phyloP scores from a whole-genome alignment of 2,797 vertebrate genomes.

The Parauchenoglanis punctatus region DNA sequence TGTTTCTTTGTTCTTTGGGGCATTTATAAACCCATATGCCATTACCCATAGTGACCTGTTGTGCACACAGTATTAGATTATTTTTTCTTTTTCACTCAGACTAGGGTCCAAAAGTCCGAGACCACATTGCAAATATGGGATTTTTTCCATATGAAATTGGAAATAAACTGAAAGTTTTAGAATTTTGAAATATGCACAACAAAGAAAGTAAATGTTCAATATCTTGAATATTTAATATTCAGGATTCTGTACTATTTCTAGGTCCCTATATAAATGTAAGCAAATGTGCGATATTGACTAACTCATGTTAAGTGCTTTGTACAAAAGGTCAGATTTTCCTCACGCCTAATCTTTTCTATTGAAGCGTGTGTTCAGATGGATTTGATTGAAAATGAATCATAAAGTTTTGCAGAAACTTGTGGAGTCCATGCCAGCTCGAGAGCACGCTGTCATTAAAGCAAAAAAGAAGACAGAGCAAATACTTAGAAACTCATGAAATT shows the following conservation, averaged over 20 bases:
- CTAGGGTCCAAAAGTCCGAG: neutral
- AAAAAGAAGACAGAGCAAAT: neutral
- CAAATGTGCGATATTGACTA: too few species aligned
- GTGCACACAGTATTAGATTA: neutral
- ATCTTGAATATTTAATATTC: too few species aligned
- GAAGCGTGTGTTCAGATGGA: neutral
- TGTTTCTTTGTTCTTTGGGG: neutral
- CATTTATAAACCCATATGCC: neutral
- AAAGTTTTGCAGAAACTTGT: neutral
- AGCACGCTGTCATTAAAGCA: too few species aligned
- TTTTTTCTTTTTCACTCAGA: neutral
- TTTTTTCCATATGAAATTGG: too few species aligned
- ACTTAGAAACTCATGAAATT: neutral
- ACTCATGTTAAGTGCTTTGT: neutral
- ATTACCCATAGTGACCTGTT: neutral
- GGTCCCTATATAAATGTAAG: too few species aligned
- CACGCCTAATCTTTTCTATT: neutral
- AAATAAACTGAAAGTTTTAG: too few species aligned
- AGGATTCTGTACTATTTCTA: too few species aligned
- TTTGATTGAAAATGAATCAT: neutral
- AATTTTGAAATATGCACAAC: too few species aligned
- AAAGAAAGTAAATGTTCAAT: too few species aligned
- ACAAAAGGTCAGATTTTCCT: too few species aligned
- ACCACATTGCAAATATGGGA: neutral
- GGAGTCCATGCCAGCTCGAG: neutral